Evolutionary conservation across 2,797 vertebrate species (phyloP), one percentile per base, ranked within the genome.

Genomic region (Enteromius radiatus): DNA sequence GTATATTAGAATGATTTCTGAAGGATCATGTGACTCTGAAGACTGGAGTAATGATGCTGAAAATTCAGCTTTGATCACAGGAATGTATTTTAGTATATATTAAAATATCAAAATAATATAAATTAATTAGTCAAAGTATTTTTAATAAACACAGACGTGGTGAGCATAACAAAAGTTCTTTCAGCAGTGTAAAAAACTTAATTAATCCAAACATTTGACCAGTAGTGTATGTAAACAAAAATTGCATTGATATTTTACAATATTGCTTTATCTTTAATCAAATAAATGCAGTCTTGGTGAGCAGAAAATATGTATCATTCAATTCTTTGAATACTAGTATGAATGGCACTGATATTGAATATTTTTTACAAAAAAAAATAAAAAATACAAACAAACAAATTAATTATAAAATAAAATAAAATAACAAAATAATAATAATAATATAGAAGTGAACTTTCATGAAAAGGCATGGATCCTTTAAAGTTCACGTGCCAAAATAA

Each of bases 401-500:
- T 5, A 15, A n/a, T 31, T 8, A n/a, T n/a, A n/a, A 15, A 63
- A 26, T 63, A 36, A 21, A 19, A 36, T 41, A 54, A 11, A 15
- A 63, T 17, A 63, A 31, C 26, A 7, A 63, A 63, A 63, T 15
- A 28, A 63, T 63, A 63, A 63, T 15, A 28, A 63, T 63, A 31
- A 63, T 17, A 31, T 54, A n/a, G 8, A 52, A 10, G 54, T 11
- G 11, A 63, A 2, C 5, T 56, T 82, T 76, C 26, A 56, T 69
- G 43, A 45, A 56, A 82, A 56, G 63, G 7, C 12, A 26, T 41
- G 3, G 14, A 69, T 41, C 9, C 45, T 69, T 67, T 54, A 43
- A 67, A 26, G 19, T 69, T 69, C 38, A 69, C 73, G 21, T 21
- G 73, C 26, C 73, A 49, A 63, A 47, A 77, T 75, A 67, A 76